phyloP scores from a whole-genome alignment of 2,113 vertebrate genomes.

The Polypterus senegalus region DNA sequence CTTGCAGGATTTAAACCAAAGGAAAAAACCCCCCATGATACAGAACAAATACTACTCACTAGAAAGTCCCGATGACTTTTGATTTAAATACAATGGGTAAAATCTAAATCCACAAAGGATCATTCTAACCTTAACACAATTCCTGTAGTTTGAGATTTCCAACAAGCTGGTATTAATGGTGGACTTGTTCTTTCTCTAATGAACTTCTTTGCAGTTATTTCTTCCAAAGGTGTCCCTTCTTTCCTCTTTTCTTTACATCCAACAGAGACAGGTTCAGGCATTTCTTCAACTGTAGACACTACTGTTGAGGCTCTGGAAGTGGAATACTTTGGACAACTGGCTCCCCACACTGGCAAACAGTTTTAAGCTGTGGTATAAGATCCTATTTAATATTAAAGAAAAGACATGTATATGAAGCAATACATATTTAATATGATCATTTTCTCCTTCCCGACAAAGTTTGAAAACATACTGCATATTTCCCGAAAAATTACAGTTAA shows the following conservation, averaged over 20 bases:
- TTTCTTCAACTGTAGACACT: constrained; percentile 19
- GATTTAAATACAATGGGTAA: not conserved
- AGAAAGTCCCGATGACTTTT: too few species aligned
- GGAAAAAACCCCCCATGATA: not conserved
- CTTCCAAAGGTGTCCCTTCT: constrained; percentile 24
- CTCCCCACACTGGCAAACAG: constrained; percentile 63
- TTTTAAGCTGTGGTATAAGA: constrained; percentile 68
- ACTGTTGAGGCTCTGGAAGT: constrained; percentile 19
- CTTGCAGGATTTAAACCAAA: not conserved
- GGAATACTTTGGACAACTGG: constrained; percentile 27
- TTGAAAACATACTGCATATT: not conserved
- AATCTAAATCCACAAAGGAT: not conserved
- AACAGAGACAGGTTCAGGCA: constrained; percentile 8
- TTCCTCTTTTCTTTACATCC: constrained; percentile 62
- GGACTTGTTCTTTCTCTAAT: constrained; percentile 73
- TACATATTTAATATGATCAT: not conserved
- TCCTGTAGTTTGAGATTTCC: constrained; percentile 53
- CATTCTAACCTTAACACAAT: constrained; percentile 61
- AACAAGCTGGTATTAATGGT: constrained; percentile 44
- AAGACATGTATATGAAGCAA: not conserved
- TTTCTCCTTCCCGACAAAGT: not conserved
- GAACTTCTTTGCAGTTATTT: constrained; percentile 61
- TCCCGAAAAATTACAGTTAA: not conserved
- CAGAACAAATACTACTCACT: not conserved
- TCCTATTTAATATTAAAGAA: constrained; percentile 43